Base-by-base conservation (phyloP, 2,113 vertebrate species). In the Chaetops frenatus region DNA sequence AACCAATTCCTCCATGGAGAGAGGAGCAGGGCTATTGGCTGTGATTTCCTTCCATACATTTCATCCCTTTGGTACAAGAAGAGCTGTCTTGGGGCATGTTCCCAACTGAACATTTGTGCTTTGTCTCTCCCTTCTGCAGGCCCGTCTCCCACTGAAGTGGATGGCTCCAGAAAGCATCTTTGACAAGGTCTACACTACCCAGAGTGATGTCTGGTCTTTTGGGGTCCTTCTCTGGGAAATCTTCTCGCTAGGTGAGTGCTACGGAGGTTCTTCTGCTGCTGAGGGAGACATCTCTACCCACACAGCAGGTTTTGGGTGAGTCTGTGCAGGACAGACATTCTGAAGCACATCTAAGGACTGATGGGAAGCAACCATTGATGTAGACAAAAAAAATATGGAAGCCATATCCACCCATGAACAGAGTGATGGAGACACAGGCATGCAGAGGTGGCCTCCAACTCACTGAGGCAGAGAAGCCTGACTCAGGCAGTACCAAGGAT, bases 81-180 rank as follows among this genome's bases (percentile, higher is more conserved):
- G 18, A 23, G 10, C 40, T 91, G 40, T 80, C 31, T 28, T 73
- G 54, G 42, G 36, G 38, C 33, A 20, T 21, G 16, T 73, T 51
- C 31, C 16, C 28, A 21, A 20, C 45, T 42, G 23, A 86, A 67
- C 2, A 1, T 33, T 44, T 69, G 22, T 56, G 35, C 36, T 54
- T 57, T 56, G 18, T 50, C 44, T 69, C 67, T 90, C 11, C 38
- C 14, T 94, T 31, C 95, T 80, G 5, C 92, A 99, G 99, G 99
- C 99, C 58, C 98, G 99, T 61, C 98, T 99, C 70, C 99, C 99
- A 51, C 97, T 99, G 87, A 99, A 99, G 97, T 99, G 99, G 99
- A 99, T 99, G 99, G 99, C 99, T 72, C 99, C 99, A 4, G 99
- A 99, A 97, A 99, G 99, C 86, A 99, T 99, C 97, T 99, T 99